Base-by-base conservation (phyloP, 92 coral and sea anemone species). In the Epizoanthus scotinus region DNA sequence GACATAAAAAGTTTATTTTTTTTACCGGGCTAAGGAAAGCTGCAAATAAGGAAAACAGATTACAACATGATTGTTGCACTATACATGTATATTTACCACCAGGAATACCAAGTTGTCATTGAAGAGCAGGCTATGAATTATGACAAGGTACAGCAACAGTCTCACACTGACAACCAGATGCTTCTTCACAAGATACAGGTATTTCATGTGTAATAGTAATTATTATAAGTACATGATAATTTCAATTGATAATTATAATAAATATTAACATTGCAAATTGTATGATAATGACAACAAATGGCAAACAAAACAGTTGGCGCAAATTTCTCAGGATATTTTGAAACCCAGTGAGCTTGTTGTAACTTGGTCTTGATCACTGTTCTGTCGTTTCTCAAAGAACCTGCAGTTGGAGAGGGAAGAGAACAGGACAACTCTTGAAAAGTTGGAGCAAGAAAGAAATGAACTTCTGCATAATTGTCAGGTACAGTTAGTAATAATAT, bases 401-500 rank as follows among this genome's bases (percentile, higher is more conserved):
- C 78, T 95, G 12, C 98, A 95, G 80, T 72, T 71, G 36, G 98
- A 95, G 78, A 87, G 91, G 82, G 98, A 93, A 87, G 88, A 93
- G 47, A 89, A 78, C 24, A 86, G 88, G 83, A 89, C 86, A 57
- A 85, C 81, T 20, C 42, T 90, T 34, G 89, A 84, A 71, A 91
- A 91, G 58, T 69, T 90, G 67, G 93, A 91, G 47, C 82, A 86
- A 78, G 98, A 95, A 52, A 85, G 87, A 31, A 78, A 82, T 47
- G 83, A 90, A 38, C 89, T 95, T 54, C 82, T 82, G 27, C 88
- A 84, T 64, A 89, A 88, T 25, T 95, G 97, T 77, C 90, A 91
- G 89, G 98, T 95, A 52, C 42, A 89, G 78, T 17, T 12, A 8
- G n/a, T 2, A 25, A 28, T 0, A 19, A 40, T 38, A n/a, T 38